Evolutionary conservation across 2,113 vertebrate species (phyloP), one percentile per base, ranked within the genome.

Genomic region (Solea senegalensis): DNA sequence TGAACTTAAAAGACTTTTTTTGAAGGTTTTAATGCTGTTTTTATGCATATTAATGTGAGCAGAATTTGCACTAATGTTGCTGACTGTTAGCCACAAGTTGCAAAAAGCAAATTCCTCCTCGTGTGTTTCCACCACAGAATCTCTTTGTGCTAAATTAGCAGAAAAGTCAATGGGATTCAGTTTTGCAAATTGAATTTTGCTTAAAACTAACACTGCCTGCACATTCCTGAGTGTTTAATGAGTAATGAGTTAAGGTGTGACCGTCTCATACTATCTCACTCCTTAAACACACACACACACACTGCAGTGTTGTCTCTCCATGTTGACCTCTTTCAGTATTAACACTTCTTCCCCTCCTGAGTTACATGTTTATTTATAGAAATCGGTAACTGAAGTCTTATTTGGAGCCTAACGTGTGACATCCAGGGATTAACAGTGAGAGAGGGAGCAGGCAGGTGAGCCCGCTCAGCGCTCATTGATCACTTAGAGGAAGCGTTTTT

Each of bases 141-240:
- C 28, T 21, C 12, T 27, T 48, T 14, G 5, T 28, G 6, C 54
- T 12, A 9, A n/a, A 65, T 50, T 2, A 14, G 41, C 21, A 26
- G 12, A 43, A 57, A 43, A 50, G 11, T 10, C n/a, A 34, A 13
- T 52, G 16, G 16, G n/a, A 39, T 48, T n/a, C 45, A 49, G 3
- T 16, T 9, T 52, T 64, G 57, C 14, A n/a, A 7, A 54, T 34
- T 28, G 1, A 3, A 34, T 60, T 51, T 26, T 39, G 8, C 40
- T 39, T 0, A 16, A 60, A 53, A 15, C 39, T 27, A 16, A 57
- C 13, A 54, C 34, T 34, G 34, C 34, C 59, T 15, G 41, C 26
- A 52, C 70, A 73, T 72, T 82, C 76, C 77, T 65, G 51, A 59
- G 67, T 53, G 77, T 73, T 86, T 83, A 86, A 86, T 84, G 65